Evolutionary conservation across 2,888 invertebrate genomes (phyloP), one percentile per base, ranked within the genome.

Genomic region (Palloptera scutellata): DNA sequence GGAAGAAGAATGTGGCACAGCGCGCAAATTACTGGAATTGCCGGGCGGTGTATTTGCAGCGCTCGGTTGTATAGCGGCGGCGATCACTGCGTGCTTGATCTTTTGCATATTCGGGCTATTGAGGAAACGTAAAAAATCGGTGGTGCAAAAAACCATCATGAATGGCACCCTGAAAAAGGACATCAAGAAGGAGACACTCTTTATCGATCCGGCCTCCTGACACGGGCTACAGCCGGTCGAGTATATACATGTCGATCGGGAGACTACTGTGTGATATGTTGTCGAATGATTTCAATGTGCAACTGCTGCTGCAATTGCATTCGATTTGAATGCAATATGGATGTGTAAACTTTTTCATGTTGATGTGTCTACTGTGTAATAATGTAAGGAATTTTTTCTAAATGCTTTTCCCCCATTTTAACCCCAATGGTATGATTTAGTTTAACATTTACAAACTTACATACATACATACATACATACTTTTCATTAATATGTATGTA

Each of bases 201-300:
- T 81, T 74, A 82, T 85, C 45, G 85, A 85, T 75, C 87, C 89
- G 42, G 88, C 89, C 80, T 94, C 95, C 89, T 95, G 95, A 95
- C 94, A 94, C 81, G 92, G 92, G 86, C 90, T 90, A 84, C 91
- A 93, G 88, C 91, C 93, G 88, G 94, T 95, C 89, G 95, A 95
- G 86, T 95, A 92, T 86, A 95, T 95, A 84, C 94, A 94, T 87
- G 93, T 95, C 87, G 95, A 95, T 87, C 91, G 94, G 85, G 95
- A 95, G 88, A 95, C 95, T 84, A 95, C 95, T 80, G 95, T 95
- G 89, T 93, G 91, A 92, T 85, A 84, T 85, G 85, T 83, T 71
- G 72, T 69, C 68, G 59, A 61, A 64, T 66, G 68, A 63, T 48
- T 64, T 62, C 51, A 51, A 52, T 64, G 64, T 64, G 64, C 59